Evolutionary conservation across 2,797 vertebrate species (phyloP).

Genomic region (Margarornis squamiger): DNA sequence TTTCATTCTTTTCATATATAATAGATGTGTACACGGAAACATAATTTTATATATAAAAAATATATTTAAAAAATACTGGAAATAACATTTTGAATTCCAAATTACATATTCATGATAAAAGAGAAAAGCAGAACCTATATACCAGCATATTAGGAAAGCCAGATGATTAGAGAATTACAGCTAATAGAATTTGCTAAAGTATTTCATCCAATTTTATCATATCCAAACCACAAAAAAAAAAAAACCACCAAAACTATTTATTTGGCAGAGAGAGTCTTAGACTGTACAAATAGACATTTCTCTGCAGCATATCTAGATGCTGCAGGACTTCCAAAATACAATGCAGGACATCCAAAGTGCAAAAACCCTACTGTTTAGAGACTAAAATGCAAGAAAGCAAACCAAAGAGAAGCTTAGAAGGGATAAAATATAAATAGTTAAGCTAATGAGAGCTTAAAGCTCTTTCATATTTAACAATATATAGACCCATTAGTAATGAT

Average conservation of each 20-base stretch:
- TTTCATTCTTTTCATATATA: neutral
- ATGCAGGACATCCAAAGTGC: neutral
- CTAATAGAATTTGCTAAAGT: neutral
- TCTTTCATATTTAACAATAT: neutral
- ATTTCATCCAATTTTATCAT: neutral
- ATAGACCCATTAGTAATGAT: neutral
- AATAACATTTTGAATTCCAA: neutral
- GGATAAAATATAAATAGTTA: neutral
- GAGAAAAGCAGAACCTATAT: neutral
- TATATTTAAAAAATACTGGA: neutral
- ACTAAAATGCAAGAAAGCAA: neutral
- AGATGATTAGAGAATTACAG: neutral
- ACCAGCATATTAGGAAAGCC: neutral
- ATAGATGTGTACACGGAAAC: neutral
- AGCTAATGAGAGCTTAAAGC: neutral
- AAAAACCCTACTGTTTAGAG: neutral
- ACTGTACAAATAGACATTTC: neutral
- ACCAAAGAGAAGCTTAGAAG: neutral
- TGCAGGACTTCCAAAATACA: neutral
- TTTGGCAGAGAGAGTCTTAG: neutral
- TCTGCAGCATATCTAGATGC: neutral
- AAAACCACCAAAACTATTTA: neutral
- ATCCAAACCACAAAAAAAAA: neutral
- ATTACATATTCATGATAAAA: neutral
- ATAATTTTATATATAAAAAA: neutral